Evolutionary conservation across 2,797 vertebrate genomes (phyloP).

Genomic region (Enteromius trimaculatus): DNA sequence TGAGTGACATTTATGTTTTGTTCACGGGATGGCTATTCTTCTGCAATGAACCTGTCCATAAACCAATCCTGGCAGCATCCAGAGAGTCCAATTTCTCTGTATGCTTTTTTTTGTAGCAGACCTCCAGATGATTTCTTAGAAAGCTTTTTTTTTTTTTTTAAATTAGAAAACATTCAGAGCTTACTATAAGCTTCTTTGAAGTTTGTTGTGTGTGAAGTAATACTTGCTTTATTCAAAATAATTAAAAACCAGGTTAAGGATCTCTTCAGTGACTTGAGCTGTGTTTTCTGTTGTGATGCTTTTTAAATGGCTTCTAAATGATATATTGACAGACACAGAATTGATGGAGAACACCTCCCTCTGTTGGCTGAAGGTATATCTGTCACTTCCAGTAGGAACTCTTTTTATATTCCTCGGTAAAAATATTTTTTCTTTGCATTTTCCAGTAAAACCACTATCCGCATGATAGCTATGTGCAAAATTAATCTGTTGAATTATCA

Average conservation of each 20-base stretch:
- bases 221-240: background rate
- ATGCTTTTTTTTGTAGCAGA: background rate
- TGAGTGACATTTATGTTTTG: constrained; percentile 23
- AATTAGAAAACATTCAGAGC: background rate
- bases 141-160: background rate
- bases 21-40: background rate
- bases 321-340: background rate
- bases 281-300: background rate
- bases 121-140: background rate
- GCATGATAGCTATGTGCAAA: background rate
- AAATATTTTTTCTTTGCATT: background rate
- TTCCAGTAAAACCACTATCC: background rate
- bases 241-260: background rate
- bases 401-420: background rate
- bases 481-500: background rate
- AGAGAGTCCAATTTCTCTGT: background rate
- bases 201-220: background rate
- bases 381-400: background rate
- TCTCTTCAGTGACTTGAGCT: background rate
- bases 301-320: no score
- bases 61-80: background rate
- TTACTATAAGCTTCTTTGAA: background rate
- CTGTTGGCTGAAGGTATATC: constrained; percentile 12
- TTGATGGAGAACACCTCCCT: constrained; percentile 16
- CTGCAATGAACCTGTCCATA: background rate